Evolutionary conservation across 2,888 invertebrate species (phyloP).

Genomic region (Galeopsomyia nigrocyanea): DNA sequence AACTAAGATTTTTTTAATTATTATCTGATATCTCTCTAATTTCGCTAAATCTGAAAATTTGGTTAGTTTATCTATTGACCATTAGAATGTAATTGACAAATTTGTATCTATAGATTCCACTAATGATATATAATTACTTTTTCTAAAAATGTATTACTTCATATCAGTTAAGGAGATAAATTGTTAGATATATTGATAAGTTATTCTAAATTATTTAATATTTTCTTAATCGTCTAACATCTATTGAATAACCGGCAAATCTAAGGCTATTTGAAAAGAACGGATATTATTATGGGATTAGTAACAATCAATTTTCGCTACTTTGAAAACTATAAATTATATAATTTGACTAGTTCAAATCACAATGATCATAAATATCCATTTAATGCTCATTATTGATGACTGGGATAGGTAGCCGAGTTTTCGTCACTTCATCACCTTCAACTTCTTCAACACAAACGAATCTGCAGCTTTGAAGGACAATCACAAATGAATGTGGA

Average conservation of each 20-base stretch:
- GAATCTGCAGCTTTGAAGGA: constrained; percentile 25
- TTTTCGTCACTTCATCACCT: constrained; percentile 45
- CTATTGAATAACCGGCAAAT: constrained; percentile 17
- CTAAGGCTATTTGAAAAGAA: constrained; percentile 34
- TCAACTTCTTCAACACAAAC: not conserved
- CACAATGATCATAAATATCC: constrained; percentile 27
- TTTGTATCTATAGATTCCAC: constrained; percentile 16
- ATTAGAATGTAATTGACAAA: constrained; percentile 28
- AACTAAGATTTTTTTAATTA: constrained; percentile 33
- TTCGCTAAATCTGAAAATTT: constrained; percentile 24
- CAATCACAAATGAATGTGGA: constrained; percentile 43
- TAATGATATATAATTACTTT: constrained; percentile 25
- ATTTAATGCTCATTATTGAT: constrained; percentile 40
- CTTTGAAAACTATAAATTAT: constrained; percentile 13
- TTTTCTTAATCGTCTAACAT: constrained; percentile 12
- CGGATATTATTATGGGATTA: constrained; percentile 22
- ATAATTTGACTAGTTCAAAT: constrained; percentile 44
- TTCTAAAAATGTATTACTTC: constrained; percentile 5
- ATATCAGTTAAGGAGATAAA: constrained; percentile 3
- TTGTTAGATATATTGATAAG: constrained; percentile 5
- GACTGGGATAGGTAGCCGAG: constrained; percentile 28
- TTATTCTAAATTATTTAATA: constrained; percentile 25
- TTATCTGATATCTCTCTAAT: constrained; percentile 20
- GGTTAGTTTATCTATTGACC: constrained; percentile 28
- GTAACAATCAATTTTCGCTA: constrained; percentile 35